Evolutionary conservation across 37 sponge, comb jelly and placozoan genomes (phyloP).

Genomic region (Crambe crambe): DNA sequence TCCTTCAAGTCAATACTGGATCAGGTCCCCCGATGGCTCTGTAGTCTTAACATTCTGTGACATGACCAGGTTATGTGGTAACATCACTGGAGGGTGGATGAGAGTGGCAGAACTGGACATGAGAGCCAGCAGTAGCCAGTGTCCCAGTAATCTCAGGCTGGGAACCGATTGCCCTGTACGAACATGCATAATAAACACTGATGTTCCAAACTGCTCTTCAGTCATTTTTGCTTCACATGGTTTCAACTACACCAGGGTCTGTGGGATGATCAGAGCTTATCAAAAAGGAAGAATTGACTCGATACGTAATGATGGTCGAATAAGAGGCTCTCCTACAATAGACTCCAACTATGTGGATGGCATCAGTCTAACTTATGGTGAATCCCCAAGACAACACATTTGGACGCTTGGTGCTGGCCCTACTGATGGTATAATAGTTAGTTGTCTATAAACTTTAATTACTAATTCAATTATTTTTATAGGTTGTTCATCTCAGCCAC

Average conservation of each 20-base stretch:
- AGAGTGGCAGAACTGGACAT: slow-evolving; percentile 23
- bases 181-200: neutral
- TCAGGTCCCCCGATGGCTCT: slow-evolving; percentile 2
- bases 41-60: slow-evolving; percentile 3
- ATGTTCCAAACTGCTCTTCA: neutral
- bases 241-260: slow-evolving; percentile 11
- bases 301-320: neutral
- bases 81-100: slow-evolving; percentile 25
- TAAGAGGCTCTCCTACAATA: neutral
- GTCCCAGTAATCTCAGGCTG: slow-evolving; percentile 4
- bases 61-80: slow-evolving; percentile 22
- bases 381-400: slow-evolving; percentile 16
- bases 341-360: slow-evolving; percentile 5
- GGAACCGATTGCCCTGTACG: neutral
- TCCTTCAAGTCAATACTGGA: slow-evolving; percentile 13
- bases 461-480: neutral
- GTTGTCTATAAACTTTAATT: no score
- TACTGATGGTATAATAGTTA: no score
- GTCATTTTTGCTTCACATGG: neutral
- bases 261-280: slow-evolving; percentile 34
- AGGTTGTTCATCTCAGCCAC: no score
- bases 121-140: no score
- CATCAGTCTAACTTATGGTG: slow-evolving; percentile 6
- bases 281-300: slow-evolving; percentile 11
- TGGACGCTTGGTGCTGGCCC: slow-evolving; percentile 24